Conservation (phyloP, 2,888 invertebrate species). For the Eremobia ochroleuca region DNA sequence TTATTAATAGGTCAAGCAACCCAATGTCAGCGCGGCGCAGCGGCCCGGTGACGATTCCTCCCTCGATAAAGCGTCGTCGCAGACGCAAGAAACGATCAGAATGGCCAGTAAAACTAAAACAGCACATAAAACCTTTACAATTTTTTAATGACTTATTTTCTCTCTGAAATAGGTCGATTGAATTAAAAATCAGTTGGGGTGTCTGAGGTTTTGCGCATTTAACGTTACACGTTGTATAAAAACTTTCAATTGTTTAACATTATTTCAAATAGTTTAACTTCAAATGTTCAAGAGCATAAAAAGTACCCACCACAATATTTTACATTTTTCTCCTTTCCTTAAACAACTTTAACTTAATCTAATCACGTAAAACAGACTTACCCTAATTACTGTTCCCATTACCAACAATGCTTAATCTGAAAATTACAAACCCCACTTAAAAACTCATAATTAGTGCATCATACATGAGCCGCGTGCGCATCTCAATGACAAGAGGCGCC, state of each 20-base stretch:
- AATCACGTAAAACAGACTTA: background rate
- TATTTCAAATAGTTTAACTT: background rate
- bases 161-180: no score
- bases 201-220: no score
- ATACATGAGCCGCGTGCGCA: conserved; percentile 16
- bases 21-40: no score
- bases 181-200: no score
- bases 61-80: no score
- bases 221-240: no score
- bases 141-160: no score
- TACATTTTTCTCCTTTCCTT: background rate
- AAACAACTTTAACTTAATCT: background rate
- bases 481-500: conserved; percentile 38
- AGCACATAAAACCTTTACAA: no score
- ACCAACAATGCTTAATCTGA: background rate
- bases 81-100: no score
- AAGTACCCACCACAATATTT: background rate
- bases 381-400: conserved; percentile 22
- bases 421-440: conserved; percentile 26
- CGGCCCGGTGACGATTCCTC: no score
- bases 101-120: no score
- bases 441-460: conserved; percentile 22
- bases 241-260: background rate
- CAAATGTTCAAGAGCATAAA: background rate
- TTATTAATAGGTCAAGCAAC: no score